Evolutionary conservation across 2,113 vertebrate genomes (phyloP).

Genomic region (Elgaria multicarinata): DNA sequence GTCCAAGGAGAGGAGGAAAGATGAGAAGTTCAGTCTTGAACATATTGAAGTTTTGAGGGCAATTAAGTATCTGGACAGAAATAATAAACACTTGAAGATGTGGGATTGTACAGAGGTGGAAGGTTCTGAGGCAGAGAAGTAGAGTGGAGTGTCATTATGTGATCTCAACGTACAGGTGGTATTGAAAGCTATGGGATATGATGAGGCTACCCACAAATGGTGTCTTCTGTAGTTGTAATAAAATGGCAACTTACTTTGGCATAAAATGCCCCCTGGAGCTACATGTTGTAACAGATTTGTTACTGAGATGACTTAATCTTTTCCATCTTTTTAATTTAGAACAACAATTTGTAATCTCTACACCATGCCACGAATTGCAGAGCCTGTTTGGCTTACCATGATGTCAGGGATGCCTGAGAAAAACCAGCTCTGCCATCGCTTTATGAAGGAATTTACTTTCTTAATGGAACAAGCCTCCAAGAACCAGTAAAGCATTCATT

Average conservation of each 20-base stretch:
- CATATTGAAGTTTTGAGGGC: background rate
- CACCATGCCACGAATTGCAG: conserved; percentile 95
- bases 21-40: background rate
- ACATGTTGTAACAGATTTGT: conserved; percentile 14
- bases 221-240: background rate
- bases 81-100: background rate
- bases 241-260: background rate
- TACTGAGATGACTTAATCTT: background rate
- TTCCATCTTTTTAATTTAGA: conserved; percentile 75
- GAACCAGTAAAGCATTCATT: conserved; percentile 86
- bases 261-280: conserved; percentile 5
- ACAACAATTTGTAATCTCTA: conserved; percentile 96
- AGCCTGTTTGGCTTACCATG: conserved; percentile 98
- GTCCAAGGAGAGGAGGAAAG: background rate
- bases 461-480: conserved; percentile 97
- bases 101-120: background rate
- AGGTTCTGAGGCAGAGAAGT: background rate
- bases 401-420: conserved; percentile 94
- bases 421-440: conserved; percentile 95
- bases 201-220: background rate
- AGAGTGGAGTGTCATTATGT: background rate
- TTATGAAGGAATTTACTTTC: conserved; percentile 95
- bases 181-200: background rate
- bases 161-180: background rate
- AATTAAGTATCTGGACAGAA: background rate